Conservation (phyloP, 30 jellyfish, hydroid and myxozoan genomes). For the Hydractinia symbiolongicarpus region DNA sequence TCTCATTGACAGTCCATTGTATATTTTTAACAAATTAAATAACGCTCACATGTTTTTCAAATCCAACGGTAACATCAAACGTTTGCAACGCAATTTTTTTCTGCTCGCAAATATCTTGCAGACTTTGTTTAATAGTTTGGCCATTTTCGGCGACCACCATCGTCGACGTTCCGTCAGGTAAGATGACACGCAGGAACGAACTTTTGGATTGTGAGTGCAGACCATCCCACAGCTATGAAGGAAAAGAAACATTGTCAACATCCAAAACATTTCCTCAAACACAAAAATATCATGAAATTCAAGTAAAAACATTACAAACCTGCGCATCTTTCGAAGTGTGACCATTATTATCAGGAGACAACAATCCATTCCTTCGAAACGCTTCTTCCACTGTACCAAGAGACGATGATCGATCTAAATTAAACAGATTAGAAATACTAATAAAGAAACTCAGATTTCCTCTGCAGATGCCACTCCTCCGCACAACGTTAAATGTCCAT, state of each 20-base stretch:
- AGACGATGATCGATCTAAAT: conserved; percentile 6
- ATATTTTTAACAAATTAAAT: too few relatives aligned
- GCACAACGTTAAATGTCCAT: not conserved
- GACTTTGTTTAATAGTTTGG: conserved; percentile 34
- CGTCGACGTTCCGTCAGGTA: conserved; percentile 90
- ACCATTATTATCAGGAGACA: not conserved
- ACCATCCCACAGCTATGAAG: conserved; percentile 41
- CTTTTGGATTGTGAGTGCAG: conserved; percentile 8
- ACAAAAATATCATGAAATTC: not conserved
- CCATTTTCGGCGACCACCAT: conserved; percentile 62
- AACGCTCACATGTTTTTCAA: conserved; percentile 42
- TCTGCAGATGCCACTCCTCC: not conserved
- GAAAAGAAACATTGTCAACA: not conserved
- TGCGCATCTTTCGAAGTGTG: not conserved
- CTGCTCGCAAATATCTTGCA: conserved; percentile 51
- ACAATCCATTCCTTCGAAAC: not conserved
- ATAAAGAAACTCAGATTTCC: not conserved
- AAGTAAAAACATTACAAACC: not conserved
- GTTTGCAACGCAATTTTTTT: conserved; percentile 51
- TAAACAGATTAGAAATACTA: not conserved
- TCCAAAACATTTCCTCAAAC: not conserved
- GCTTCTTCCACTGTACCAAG: not conserved
- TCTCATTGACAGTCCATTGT: not conserved
- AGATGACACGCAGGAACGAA: conserved; percentile 65
- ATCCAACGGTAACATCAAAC: conserved; percentile 59